Base-by-base conservation (phyloP, 2,797 vertebrate species). In the Coccyzus lansbergi region DNA sequence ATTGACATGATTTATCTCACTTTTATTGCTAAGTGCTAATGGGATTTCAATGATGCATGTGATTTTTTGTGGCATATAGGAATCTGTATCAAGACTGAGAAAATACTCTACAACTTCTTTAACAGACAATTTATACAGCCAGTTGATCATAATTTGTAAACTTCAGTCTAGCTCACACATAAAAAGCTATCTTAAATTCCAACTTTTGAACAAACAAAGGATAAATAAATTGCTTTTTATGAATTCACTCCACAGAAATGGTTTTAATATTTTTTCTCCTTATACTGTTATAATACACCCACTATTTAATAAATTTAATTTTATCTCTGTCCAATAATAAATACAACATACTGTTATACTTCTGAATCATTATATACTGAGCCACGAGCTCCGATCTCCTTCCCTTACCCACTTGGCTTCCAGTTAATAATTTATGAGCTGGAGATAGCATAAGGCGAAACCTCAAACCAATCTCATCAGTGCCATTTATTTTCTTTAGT, bases 381-480 rank as follows among this genome's bases (percentile, higher is more conserved):
- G 34, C 0, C 0, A 86, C 33, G 48, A 91, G 42, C 82, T 88
- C 76, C 74, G 76, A 70, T 62, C 68, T 84, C 68, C 19, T 13
- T 83, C 36, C 36, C 38, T 86, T 46, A 93, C 3, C 7, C 59
- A 70, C 46, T 33, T 83, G 75, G 33, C 33, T 92, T 85, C 31
- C 81, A 85, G 40, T 74, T 63, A 74, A 74, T 49, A 80, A 71
- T 74, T 94, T 89, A 89, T 34, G 9, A 93, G 49, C 18, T 83
- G 33, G 53, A 94, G 84, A 85, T 56, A 94, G 64, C 52, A 76
- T 25, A 28, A 78, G 29, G 51, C 24, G 21, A 8, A 92, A 89
- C 9, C 53, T 91, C 87, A 74, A 87, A 91, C 70, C 67, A 82
- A 93, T 63, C 86, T 96, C 67, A 64, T 87, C 90, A 93, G 26